Conservation (phyloP, 2,888 invertebrate species). For the Clitarchus hookeri region DNA sequence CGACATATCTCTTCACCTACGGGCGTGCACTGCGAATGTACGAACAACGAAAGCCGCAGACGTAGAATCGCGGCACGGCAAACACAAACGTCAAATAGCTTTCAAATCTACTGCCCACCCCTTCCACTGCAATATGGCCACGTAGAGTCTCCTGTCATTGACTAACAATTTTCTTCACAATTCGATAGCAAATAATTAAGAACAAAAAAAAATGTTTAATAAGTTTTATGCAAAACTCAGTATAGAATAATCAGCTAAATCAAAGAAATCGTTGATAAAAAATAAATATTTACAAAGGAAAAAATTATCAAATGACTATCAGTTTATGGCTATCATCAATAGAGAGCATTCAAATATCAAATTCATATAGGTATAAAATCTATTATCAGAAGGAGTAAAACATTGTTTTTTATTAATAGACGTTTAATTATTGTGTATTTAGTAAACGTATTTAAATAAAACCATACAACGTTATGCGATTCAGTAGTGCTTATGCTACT, state of each 20-base stretch:
- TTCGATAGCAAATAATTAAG: background rate
- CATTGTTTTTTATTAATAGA: too few species aligned
- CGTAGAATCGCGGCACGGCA: background rate
- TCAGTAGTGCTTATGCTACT: background rate
- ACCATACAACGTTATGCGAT: too few species aligned
- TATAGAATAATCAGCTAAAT: too few species aligned
- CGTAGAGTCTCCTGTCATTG: background rate
- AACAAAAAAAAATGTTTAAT: background rate
- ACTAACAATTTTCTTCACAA: background rate
- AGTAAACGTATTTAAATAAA: too few species aligned
- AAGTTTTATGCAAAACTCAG: background rate
- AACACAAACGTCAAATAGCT: background rate
- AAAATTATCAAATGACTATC: too few species aligned
- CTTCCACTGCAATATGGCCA: background rate
- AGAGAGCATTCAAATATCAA: too few species aligned
- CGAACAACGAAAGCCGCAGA: background rate
- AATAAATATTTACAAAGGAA: too few species aligned
- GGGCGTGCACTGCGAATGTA: background rate
- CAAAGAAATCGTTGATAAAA: too few species aligned
- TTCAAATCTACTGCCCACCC: background rate
- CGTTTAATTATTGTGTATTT: too few species aligned
- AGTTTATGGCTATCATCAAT: too few species aligned
- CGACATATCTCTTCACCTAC: constrained; percentile 31
- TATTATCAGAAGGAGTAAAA: too few species aligned
- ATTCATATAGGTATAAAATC: too few species aligned